Evolutionary conservation across 1,140 invertebrate species (phyloP).

Genomic region (Lasioglossum baleicum): DNA sequence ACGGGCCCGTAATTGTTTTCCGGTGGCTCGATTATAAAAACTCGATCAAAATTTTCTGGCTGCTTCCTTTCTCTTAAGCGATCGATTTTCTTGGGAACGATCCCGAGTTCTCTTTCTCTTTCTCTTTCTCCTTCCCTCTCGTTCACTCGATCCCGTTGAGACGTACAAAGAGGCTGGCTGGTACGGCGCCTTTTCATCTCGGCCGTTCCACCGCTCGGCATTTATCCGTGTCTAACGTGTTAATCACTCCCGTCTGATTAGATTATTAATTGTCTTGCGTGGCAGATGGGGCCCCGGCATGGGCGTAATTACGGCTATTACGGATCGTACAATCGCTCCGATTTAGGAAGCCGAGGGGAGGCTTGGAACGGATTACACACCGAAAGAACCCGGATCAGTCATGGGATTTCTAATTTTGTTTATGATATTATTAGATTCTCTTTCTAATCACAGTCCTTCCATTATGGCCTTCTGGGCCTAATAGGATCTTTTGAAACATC

Average conservation of each 20-base stretch:
- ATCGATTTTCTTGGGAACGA: slow-evolving; percentile 10
- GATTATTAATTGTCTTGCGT: slow-evolving; percentile 49
- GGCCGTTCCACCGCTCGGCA: slow-evolving; percentile 33
- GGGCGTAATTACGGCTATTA: slow-evolving; percentile 50
- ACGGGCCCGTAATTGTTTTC: too few relatives aligned
- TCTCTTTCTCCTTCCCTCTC: too few relatives aligned
- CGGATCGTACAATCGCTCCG: slow-evolving; percentile 41
- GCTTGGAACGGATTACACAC: slow-evolving; percentile 29
- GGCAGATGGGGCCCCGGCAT: slow-evolving; percentile 44
- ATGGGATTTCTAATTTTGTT: neutral
- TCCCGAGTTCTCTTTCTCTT: neutral
- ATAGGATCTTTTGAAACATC: too few relatives aligned
- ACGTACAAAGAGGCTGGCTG: slow-evolving; percentile 19
- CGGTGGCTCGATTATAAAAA: neutral
- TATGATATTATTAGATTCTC: neutral
- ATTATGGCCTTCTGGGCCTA: too few relatives aligned
- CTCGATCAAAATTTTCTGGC: neutral
- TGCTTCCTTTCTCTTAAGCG: neutral
- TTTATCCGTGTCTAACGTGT: slow-evolving; percentile 52
- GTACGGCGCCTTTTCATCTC: slow-evolving; percentile 46
- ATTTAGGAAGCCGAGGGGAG: slow-evolving; percentile 20
- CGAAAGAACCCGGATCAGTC: slow-evolving; percentile 9
- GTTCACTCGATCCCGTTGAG: neutral
- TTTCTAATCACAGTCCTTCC: neutral
- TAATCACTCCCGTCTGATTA: slow-evolving; percentile 51